phyloP scores from a whole-genome alignment of 2,888 invertebrate genomes.

The Actias luna region DNA sequence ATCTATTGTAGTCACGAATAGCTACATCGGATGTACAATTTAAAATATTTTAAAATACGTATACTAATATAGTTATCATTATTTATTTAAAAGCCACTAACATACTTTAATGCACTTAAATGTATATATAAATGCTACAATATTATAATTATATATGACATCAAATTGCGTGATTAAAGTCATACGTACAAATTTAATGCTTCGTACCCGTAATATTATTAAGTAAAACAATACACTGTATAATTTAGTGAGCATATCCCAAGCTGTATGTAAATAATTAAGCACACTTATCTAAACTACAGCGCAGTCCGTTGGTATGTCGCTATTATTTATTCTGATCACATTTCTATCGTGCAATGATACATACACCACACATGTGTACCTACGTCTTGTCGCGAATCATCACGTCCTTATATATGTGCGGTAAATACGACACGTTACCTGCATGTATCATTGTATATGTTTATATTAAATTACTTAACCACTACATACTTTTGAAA shows the following conservation, averaged over 20 bases:
- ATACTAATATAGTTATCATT: not conserved
- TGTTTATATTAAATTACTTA: conserved; percentile 12
- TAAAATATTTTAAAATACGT: not conserved
- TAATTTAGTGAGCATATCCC: not conserved
- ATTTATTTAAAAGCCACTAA: not conserved
- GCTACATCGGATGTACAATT: not conserved
- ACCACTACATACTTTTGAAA: conserved; percentile 12
- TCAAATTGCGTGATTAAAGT: not conserved
- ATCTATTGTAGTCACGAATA: not conserved
- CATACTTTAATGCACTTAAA: not conserved
- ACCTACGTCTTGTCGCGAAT: conserved; percentile 41
- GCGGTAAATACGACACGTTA: conserved; percentile 25
- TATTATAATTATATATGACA: too few relatives aligned
- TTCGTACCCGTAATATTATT: not conserved
- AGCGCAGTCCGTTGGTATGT: conserved; percentile 35
- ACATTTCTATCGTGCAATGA: conserved; percentile 59
- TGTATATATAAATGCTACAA: not conserved
- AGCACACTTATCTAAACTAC: conserved; percentile 37
- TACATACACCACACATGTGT: conserved; percentile 28
- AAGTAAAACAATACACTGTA: not conserved
- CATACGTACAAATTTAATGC: not conserved
- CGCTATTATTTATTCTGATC: conserved; percentile 56
- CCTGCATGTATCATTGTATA: not conserved
- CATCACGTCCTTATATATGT: conserved; percentile 36
- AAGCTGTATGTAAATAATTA: conserved; percentile 5